phyloP scores from a whole-genome alignment of 1,140 invertebrate species.

The Dreissena rostriformis region DNA sequence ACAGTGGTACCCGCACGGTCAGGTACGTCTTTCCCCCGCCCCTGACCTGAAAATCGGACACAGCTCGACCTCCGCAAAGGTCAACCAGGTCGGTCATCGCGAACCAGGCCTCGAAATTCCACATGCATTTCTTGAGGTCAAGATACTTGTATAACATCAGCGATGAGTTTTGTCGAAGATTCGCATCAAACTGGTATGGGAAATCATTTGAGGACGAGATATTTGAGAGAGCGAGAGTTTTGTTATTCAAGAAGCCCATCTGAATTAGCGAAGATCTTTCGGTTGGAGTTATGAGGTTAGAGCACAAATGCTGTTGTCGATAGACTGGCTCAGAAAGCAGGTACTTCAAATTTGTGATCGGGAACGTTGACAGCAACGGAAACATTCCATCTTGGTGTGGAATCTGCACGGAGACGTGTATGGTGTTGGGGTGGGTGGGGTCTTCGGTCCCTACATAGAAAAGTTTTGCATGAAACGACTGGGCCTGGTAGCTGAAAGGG shows the following conservation, averaged over 20 bases:
- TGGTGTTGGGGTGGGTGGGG: constrained; percentile 79
- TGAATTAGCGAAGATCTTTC: constrained; percentile 64
- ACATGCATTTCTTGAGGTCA: constrained; percentile 81
- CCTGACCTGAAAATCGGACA: constrained; percentile 80
- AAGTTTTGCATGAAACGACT: constrained; percentile 82
- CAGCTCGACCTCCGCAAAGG: constrained; percentile 81
- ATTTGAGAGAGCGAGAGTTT: constrained; percentile 16
- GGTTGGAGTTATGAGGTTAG: constrained; percentile 79
- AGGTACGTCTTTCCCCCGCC: constrained; percentile 80
- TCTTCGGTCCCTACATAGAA: constrained; percentile 80
- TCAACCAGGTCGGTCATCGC: constrained; percentile 82
- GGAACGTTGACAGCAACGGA: constrained; percentile 82
- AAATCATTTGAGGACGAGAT: constrained; percentile 66
- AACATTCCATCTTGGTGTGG: constrained; percentile 83
- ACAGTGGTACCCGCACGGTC: constrained; percentile 81
- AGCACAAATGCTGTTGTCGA: constrained; percentile 82
- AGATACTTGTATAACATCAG: constrained; percentile 81
- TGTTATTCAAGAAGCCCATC: constrained; percentile 76
- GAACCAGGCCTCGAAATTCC: constrained; percentile 83
- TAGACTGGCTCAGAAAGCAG: constrained; percentile 81
- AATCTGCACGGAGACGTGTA: constrained; percentile 81
- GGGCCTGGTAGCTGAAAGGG: constrained; percentile 76
- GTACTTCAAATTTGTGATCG: constrained; percentile 81
- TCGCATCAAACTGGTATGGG: constrained; percentile 78
- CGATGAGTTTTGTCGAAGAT: constrained; percentile 75